These are phyloP conservation scores for Bibio marci DNA, from an alignment of 2,888 invertebrate species.

Conservation along the genomic window DNA sequence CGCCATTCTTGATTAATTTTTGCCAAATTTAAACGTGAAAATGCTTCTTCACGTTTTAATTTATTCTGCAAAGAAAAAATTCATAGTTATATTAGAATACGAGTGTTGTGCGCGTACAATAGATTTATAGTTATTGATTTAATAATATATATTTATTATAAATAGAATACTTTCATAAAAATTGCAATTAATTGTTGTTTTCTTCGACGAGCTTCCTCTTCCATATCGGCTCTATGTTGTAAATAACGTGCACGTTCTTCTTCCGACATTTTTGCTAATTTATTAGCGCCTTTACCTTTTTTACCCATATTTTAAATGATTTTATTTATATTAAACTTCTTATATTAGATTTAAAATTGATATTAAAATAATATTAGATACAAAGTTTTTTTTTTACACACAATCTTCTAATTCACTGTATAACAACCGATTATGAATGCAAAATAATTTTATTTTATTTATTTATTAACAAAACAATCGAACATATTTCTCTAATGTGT, in stretches of 20 bases:
- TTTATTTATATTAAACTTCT: conserved; percentile 7
- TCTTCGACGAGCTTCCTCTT: conserved; percentile 61
- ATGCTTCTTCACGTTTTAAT: conserved; percentile 63
- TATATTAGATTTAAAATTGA: not conserved
- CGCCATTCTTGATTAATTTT: conserved; percentile 80
- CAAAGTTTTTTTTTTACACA: too few relatives aligned
- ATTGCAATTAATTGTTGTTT: conserved; percentile 64
- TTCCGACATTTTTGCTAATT: conserved; percentile 68
- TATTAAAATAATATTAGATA: too few relatives aligned
- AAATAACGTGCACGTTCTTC: conserved; percentile 66
- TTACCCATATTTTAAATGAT: conserved; percentile 35
- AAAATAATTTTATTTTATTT: too few relatives aligned
- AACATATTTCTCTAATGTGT: too few relatives aligned
- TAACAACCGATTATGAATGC: too few relatives aligned
- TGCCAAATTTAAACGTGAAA: conserved; percentile 58
- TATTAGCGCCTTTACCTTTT: conserved; percentile 48
- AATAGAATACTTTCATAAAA: conserved; percentile 73
- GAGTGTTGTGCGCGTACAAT: too few relatives aligned
- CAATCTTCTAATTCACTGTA: too few relatives aligned
- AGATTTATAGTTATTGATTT: too few relatives aligned
- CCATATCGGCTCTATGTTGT: conserved; percentile 64
- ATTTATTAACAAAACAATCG: too few relatives aligned
- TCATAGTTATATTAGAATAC: too few relatives aligned
- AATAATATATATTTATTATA: too few relatives aligned
- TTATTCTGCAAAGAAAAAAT: conserved; percentile 42